These are phyloP conservation scores for Reinhardtius hippoglossoides DNA, from an alignment of 2,113 vertebrate genomes.

Conservation along the genomic window DNA sequence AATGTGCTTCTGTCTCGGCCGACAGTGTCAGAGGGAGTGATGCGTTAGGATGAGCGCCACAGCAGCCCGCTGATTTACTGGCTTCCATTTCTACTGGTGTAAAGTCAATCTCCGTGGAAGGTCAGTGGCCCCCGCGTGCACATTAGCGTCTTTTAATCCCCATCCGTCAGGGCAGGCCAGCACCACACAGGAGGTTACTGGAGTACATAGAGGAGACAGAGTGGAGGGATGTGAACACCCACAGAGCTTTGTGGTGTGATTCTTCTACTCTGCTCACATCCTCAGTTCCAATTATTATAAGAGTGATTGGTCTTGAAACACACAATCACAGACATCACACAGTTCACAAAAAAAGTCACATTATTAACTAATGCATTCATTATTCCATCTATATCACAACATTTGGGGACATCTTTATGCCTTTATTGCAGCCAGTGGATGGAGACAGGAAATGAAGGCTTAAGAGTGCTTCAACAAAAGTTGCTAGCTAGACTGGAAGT, in stretches of 20 bases:
- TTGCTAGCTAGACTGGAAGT: neutral
- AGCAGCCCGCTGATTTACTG: constrained; percentile 86
- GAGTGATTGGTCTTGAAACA: neutral
- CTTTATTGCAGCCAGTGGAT: neutral
- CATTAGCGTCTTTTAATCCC: constrained; percentile 84
- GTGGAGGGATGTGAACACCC: constrained; percentile 12
- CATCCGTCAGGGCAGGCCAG: constrained; percentile 77
- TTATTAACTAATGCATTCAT: neutral
- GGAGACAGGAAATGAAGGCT: neutral
- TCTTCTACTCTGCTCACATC: neutral
- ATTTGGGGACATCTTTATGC: neutral
- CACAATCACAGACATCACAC: neutral
- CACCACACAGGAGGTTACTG: constrained; percentile 40
- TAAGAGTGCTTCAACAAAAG: neutral
- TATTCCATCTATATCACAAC: neutral
- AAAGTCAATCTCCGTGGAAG: constrained; percentile 91
- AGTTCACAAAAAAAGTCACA: neutral
- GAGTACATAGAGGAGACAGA: constrained; percentile 53
- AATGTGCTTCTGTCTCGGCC: constrained; percentile 80
- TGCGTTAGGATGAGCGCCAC: constrained; percentile 77
- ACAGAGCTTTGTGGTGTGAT: constrained; percentile 5
- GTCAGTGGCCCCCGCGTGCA: constrained; percentile 86
- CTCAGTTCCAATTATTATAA: neutral
- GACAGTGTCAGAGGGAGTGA: constrained; percentile 84
- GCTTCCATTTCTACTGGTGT: constrained; percentile 87